These are phyloP conservation scores for Prunella fulvescens DNA, from an alignment of 2,113 vertebrate species.

Conservation along the genomic window DNA sequence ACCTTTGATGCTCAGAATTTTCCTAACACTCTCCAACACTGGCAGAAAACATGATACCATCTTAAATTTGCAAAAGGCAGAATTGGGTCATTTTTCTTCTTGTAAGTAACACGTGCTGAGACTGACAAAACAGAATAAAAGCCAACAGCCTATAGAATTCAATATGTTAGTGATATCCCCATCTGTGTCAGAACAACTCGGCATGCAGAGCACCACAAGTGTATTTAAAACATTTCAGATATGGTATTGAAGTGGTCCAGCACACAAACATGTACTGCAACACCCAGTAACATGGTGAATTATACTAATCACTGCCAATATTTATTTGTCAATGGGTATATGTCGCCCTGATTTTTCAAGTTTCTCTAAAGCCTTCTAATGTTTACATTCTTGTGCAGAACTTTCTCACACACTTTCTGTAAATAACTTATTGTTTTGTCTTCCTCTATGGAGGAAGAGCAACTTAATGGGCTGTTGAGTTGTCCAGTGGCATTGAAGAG, in stretches of 20 bases:
- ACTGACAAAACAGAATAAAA: not conserved
- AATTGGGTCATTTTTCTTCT: not conserved
- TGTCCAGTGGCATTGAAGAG: too few species aligned
- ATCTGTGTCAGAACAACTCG: not conserved
- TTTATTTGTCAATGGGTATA: not conserved
- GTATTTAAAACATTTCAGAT: not conserved
- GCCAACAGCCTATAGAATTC: not conserved
- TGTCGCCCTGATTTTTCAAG: too few species aligned
- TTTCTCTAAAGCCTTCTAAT: too few species aligned
- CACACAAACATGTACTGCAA: not conserved
- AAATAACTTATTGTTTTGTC: too few species aligned
- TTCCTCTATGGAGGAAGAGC: too few species aligned
- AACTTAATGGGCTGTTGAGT: too few species aligned
- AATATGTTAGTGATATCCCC: too few species aligned
- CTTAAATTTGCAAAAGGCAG: not conserved
- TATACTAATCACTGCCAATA: not conserved
- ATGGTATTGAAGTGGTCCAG: not conserved
- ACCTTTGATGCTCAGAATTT: not conserved
- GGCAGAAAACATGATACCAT: not conserved
- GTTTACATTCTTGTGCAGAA: too few species aligned
- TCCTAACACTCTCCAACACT: not conserved
- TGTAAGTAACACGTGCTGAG: not conserved
- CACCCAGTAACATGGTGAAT: not conserved
- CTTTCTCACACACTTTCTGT: too few species aligned
- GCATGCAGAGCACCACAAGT: not conserved